These are phyloP conservation scores for Aphis craccivora DNA, from an alignment of 1,140 invertebrate species.

Conservation along the genomic window DNA sequence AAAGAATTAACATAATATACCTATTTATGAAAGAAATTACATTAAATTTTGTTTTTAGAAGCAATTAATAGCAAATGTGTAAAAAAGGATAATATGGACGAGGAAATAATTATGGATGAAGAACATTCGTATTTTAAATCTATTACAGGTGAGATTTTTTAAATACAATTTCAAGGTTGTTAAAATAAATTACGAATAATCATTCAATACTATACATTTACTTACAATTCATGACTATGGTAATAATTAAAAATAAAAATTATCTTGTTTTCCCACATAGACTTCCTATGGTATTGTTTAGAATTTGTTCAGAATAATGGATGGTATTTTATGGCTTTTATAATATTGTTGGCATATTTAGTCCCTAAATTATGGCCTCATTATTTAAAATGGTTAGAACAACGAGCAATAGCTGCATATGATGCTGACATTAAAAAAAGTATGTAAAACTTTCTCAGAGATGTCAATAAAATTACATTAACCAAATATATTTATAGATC, in stretches of 20 bases:
- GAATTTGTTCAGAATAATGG: slow-evolving; percentile 34
- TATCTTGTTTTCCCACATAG: background rate
- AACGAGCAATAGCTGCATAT: slow-evolving; percentile 34
- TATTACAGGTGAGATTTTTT: background rate
- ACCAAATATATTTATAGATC: slow-evolving; percentile 58
- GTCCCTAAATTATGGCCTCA: background rate
- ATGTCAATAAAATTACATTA: background rate
- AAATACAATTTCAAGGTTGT: background rate
- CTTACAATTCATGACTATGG: too few species aligned
- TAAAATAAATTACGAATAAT: background rate
- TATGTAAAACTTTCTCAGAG: background rate
- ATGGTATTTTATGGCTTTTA: background rate
- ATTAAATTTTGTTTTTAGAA: background rate
- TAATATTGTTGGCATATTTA: slow-evolving; percentile 13
- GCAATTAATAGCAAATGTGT: background rate
- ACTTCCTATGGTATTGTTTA: background rate
- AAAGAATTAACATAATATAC: background rate
- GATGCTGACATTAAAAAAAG: slow-evolving; percentile 44
- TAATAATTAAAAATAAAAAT: too few species aligned
- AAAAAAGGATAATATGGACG: slow-evolving; percentile 26
- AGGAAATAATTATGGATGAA: background rate
- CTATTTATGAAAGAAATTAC: background rate
- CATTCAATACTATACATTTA: background rate
- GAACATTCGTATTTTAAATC: background rate
- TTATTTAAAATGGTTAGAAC: slow-evolving; percentile 35